Base-by-base conservation (phyloP, 2,888 invertebrate species). In the Smittia sp. region DNA sequence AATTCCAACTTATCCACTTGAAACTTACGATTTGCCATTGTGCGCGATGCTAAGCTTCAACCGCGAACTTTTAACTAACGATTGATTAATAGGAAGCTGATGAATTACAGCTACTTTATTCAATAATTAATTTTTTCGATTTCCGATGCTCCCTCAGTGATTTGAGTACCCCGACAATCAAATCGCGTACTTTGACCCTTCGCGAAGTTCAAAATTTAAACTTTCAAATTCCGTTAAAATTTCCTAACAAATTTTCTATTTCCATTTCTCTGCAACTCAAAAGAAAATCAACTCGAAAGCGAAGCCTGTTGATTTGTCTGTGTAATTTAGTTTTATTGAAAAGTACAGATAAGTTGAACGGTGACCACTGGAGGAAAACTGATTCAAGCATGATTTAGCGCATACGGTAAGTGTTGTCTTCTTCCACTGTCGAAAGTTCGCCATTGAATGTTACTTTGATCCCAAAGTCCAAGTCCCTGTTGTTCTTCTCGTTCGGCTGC, bases 401-500 rank as follows among this genome's bases (percentile, higher is more conserved):
- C 95, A 95, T 95, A 78, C 94, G 86, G 80, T 95, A 95, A 79
- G 90, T 89, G 80, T 94, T 95, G 77, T 88, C 88, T 85, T 94
- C 94, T 76, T 90, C 88, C 75, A 95, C 89, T 81, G 91, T 89
- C 75, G 94, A 91, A 75, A 93, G 84, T 79, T 94, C 94, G 24
- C 94, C 94, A 78, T 96, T 92, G 84, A 98, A 98, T 79, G 94
- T 90, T 66, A 98, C 86, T 79, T 94, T 92, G 75, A 99, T 89
- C 77, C 90, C 90, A 83, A 99, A 98, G 84, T 99, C 99, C 76
- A 99, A 87, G 83, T 99, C 99, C 68, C 99, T 90, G 83, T 94
- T 95, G 84, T 99, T 99, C 15, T 96, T 88, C 75, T 91, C 92
- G 84, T 99, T 99, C 62, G 98, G 98, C 77, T 92, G 92, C 92